Conservation (phyloP, 2,797 vertebrate genomes). For the Cirrhinus molitorella region DNA sequence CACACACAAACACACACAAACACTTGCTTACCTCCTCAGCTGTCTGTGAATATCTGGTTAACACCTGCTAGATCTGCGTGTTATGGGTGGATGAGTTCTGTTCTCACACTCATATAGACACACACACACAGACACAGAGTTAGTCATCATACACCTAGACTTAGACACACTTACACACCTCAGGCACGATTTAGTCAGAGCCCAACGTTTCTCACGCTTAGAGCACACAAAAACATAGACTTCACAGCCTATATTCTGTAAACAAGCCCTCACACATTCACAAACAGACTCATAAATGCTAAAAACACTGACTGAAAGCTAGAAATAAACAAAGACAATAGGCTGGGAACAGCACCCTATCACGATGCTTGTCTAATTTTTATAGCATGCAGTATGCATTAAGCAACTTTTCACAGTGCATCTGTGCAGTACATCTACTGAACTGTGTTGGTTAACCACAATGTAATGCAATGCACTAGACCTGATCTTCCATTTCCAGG, state of each 20-base stretch:
- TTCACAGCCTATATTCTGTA: neutral
- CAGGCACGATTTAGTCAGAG: conserved; percentile 56
- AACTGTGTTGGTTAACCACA: neutral
- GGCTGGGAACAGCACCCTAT: neutral
- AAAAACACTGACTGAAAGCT: neutral
- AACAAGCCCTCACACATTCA: conserved; percentile 34
- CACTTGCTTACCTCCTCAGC: conserved; percentile 28
- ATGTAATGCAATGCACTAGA: neutral
- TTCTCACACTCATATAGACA: conserved; percentile 35
- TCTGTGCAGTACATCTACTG: neutral
- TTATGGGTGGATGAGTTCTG: conserved; percentile 14
- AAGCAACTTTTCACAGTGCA: neutral
- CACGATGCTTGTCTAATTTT: neutral
- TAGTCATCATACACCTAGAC: conserved; percentile 46
- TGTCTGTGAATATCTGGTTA: conserved; percentile 17
- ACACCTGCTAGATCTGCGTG: conserved; percentile 14
- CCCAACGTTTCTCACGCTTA: conserved; percentile 51
- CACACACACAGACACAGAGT: conserved; percentile 23
- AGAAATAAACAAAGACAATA: neutral
- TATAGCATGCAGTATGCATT: neutral
- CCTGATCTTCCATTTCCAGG: neutral
- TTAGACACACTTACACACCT: conserved; percentile 14
- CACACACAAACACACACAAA: conserved; percentile 7
- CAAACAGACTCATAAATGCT: neutral
- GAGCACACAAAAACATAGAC: conserved; percentile 30